Evolutionary conservation across 2,888 invertebrate species (phyloP).

Genomic region (Diplolepis rosae): DNA sequence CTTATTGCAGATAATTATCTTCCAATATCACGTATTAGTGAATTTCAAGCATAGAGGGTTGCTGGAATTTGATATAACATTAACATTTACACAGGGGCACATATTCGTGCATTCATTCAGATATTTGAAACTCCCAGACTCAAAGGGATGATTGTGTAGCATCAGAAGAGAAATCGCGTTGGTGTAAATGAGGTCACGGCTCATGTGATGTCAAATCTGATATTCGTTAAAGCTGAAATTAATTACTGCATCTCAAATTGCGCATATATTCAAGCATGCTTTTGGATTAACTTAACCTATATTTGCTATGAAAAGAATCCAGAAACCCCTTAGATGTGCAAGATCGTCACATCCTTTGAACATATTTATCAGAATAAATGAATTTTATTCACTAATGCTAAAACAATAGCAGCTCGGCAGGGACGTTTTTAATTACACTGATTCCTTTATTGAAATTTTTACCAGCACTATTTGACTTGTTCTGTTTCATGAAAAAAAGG

Average conservation of each 20-base stretch:
- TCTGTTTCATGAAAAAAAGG: too few species aligned
- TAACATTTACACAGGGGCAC: not conserved
- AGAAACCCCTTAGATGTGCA: too few species aligned
- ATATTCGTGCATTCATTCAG: not conserved
- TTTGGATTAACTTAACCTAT: slow-evolving; percentile 3
- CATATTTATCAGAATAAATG: too few species aligned
- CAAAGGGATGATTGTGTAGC: slow-evolving; percentile 32
- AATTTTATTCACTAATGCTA: too few species aligned
- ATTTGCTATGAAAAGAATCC: not conserved
- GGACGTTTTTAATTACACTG: too few species aligned
- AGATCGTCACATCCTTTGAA: too few species aligned
- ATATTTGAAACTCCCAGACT: slow-evolving; percentile 28
- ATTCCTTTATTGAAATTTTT: too few species aligned
- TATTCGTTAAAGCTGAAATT: slow-evolving; percentile 61
- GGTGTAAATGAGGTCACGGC: slow-evolving; percentile 59
- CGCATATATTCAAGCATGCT: not conserved
- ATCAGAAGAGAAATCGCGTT: slow-evolving; percentile 58
- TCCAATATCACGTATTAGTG: too few species aligned
- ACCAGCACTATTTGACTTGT: too few species aligned
- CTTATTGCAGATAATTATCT: too few species aligned
- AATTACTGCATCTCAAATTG: slow-evolving; percentile 64
- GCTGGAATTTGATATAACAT: not conserved
- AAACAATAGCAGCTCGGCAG: too few species aligned
- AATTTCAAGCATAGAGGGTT: not conserved
- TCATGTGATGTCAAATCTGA: slow-evolving; percentile 63